Evolutionary conservation across 2,888 invertebrate genomes (phyloP).

Genomic region (Creontiades dilutus): DNA sequence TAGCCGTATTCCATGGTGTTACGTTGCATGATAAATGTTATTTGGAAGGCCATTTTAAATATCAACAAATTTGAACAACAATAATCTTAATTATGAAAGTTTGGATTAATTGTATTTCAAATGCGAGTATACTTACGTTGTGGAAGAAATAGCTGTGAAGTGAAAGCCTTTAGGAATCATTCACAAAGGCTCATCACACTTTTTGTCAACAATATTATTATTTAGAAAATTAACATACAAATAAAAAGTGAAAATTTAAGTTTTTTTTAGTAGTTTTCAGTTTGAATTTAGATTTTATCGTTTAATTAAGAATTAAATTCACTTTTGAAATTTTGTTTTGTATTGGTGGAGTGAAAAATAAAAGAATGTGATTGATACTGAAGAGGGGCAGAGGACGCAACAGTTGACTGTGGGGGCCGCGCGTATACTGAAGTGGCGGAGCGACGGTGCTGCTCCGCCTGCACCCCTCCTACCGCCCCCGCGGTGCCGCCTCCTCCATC

Average conservation of each 20-base stretch:
- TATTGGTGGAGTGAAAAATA: not conserved
- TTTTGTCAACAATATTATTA: not conserved
- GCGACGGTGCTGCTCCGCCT: conserved; percentile 60
- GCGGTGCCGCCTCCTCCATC: not conserved
- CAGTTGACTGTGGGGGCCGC: conserved; percentile 69
- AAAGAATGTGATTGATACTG: conserved; percentile 5
- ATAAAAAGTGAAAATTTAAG: not conserved
- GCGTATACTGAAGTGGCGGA: conserved; percentile 63
- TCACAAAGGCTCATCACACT: conserved; percentile 32
- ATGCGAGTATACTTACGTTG: conserved; percentile 52
- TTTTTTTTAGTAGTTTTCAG: not conserved
- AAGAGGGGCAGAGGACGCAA: conserved; percentile 56
- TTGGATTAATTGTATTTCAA: too few species aligned
- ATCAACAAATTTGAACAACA: too few species aligned
- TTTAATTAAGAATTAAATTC: not conserved
- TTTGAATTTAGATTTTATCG: not conserved
- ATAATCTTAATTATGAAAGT: too few species aligned
- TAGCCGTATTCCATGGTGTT: too few species aligned
- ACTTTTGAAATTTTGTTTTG: not conserved
- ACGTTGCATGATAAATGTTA: too few species aligned
- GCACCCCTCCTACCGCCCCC: not conserved
- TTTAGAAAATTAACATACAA: not conserved
- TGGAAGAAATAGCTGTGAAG: not conserved
- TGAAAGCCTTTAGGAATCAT: conserved; percentile 22
- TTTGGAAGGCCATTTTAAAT: too few species aligned